These are phyloP conservation scores for Elysia crispata DNA, from an alignment of 2,888 invertebrate species.

Conservation along the genomic window DNA sequence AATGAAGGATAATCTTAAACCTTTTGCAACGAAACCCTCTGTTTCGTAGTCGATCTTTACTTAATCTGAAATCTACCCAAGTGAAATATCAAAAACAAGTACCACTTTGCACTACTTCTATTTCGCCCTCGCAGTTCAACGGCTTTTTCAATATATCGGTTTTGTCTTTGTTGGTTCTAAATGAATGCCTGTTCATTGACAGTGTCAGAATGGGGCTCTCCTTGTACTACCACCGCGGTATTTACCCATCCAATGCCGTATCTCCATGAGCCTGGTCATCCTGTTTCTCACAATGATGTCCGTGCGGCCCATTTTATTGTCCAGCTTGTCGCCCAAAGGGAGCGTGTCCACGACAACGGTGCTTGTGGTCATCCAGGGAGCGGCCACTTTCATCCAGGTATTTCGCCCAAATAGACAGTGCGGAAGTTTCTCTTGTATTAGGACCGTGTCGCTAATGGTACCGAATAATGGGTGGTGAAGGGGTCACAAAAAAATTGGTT, in stretches of 20 bases:
- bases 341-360: slow-evolving; percentile 36
- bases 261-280: slow-evolving; percentile 30
- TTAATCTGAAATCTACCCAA: too few relatives aligned
- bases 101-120: too few relatives aligned
- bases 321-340: slow-evolving; percentile 15
- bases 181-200: too few relatives aligned
- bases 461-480: neutral
- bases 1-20: too few relatives aligned
- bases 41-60: too few relatives aligned
- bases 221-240: neutral
- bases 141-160: too few relatives aligned
- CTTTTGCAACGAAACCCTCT: too few relatives aligned
- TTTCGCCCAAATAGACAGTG: slow-evolving; percentile 39
- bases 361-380: slow-evolving; percentile 35
- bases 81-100: too few relatives aligned
- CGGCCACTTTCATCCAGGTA: slow-evolving; percentile 44
- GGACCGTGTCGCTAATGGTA: neutral
- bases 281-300: slow-evolving; percentile 28
- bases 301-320: slow-evolving; percentile 38
- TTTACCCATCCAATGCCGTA: slow-evolving; percentile 33
- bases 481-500: neutral
- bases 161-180: too few relatives aligned
- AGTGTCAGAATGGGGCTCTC: too few relatives aligned
- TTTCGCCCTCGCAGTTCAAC: too few relatives aligned
- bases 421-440: slow-evolving; percentile 21